Evolutionary conservation across 2,113 vertebrate species (phyloP), one percentile per base, ranked within the genome.

Genomic region (Cyprinodon tularosa): DNA sequence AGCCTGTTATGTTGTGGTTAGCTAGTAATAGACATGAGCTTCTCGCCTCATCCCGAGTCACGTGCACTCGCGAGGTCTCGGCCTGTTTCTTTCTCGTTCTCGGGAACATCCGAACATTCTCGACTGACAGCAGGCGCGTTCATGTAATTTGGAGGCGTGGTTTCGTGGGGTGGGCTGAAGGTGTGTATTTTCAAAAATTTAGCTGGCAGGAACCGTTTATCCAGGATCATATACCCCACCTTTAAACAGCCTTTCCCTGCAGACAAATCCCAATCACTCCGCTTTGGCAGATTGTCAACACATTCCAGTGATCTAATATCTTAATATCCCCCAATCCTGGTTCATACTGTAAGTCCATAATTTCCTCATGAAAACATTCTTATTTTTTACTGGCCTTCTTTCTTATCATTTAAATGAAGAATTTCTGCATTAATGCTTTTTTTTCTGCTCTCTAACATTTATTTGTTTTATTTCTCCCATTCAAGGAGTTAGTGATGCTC

Each of bases 401-500:
- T 29, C 29, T 53, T n/a, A 29, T 29, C 29, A 29, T 29, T 29
- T 29, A 29, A 29, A 29, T 29, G 29, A 29, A 29, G 29, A 29
- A 29, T 29, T 29, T 29, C 29, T 29, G 29, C 29, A 29, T 29
- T 29, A 29, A 29, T 29, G 29, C 29, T 44, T 61, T 74, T 62
- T 4, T 59, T n/a, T 20, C 2, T 59, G 5, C 4, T n/a, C 36
- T 38, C 12, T 38, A 39, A 38, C 17, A 39, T 9, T 3, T 39
- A 1, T 14, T 10, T 29, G 29, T 29, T 67, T 45, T 11, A 44
- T 64, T 36, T 50, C 65, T 36, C 62, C 14, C 8, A 38, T 4
- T 86, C 78, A 82, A 97, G 96, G 96, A 97, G 90, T 95, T 96
- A 4, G 96, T 96, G 80, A 89, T 96, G 93, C 94, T 97, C 88